Base-by-base conservation (phyloP, 2,888 invertebrate species). In the Charanyca ferruginea region DNA sequence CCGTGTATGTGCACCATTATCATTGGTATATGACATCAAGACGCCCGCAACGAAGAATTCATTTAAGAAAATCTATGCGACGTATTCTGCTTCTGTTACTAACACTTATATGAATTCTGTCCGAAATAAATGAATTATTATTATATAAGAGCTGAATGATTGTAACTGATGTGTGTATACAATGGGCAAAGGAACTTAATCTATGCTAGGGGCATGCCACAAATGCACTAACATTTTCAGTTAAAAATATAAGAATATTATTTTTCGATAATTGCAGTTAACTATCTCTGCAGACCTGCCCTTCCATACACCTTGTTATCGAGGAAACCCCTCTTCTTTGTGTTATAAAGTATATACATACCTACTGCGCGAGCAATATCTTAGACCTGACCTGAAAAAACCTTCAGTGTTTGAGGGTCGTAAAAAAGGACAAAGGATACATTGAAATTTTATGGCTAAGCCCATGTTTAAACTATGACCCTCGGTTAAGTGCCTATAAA, bases 381-480 rank as follows among this genome's bases (percentile, higher is more conserved):
- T 48, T 48, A 57, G 20, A 35, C 59, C 52, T 32, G 23, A 47
- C 45, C n/a, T 58, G 23, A 57, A 52, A 62, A 73, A 57, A 44
- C 22, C 38, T 45, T 41, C 8, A 60, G 53, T 69, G 54, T 51
- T 73, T 18, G n/a, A 64, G 20, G n/a, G 45, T 58, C 54, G 59
- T 67, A 72, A 72, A 65, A 57, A 64, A 70, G 60, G 52, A 70
- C 76, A 65, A 73, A 70, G 60, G 65, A 60, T 65, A 60, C 69
- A 69, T 75, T 72, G 68, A 72, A 72, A 67, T 55, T 72, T 72
- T 72, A 72, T 53, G 47, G 44, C 47, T 47, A 38, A 57, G 38
- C 72, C 74, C 55, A 68, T 73, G 72, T 75, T 73, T 73, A 60
- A 70, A 57, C 70, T 60, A 73, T 57, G 68, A 68, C 74, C 74